Conservation (phyloP, 2,797 vertebrate genomes). For the Tinamus major region DNA sequence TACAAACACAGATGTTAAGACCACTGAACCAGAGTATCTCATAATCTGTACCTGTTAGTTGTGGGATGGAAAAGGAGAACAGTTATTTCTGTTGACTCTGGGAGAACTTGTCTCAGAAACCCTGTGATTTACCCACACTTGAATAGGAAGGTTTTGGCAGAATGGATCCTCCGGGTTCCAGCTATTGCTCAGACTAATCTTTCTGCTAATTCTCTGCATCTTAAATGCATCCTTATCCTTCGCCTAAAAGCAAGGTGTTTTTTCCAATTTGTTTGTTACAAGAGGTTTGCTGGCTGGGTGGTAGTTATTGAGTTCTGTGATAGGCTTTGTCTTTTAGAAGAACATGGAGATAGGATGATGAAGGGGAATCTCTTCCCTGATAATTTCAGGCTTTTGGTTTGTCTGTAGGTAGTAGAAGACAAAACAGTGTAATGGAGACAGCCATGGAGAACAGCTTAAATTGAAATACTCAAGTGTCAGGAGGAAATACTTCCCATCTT, state of each 20-base stretch:
- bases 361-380: not conserved
- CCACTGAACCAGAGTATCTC: not conserved
- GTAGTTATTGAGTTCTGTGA: not conserved
- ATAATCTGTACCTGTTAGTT: not conserved
- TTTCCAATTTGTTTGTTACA: not conserved
- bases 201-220: not conserved
- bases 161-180: not conserved
- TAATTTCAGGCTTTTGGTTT: not conserved
- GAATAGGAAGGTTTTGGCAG: not conserved
- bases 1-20: not conserved
- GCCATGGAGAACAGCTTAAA: not conserved
- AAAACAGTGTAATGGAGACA: not conserved
- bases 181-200: not conserved
- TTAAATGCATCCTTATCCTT: not conserved
- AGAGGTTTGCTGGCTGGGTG: not conserved
- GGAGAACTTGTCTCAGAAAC: not conserved
- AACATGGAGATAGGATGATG: not conserved
- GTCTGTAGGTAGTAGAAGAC: not conserved
- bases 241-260: not conserved
- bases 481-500: not conserved
- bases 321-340: not conserved
- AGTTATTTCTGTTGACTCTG: not conserved
- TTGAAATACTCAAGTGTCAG: not conserved
- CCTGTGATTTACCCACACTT: not conserved
- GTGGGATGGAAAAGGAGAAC: not conserved